Conservation (phyloP, 2,888 invertebrate species). For the Scrobipalpa atriplicella region DNA sequence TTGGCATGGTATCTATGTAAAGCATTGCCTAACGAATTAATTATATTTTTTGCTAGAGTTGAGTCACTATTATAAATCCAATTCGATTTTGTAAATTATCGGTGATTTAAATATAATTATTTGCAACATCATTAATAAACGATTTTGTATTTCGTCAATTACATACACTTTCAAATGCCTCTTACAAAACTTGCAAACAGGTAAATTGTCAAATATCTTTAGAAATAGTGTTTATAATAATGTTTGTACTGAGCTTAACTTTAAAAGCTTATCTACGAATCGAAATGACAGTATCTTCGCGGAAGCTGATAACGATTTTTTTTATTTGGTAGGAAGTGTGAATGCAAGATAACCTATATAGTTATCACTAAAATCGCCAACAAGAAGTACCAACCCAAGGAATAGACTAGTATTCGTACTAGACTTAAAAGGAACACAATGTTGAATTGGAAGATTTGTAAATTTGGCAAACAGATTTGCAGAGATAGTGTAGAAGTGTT, state of each 20-base stretch:
- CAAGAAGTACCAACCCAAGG: no score
- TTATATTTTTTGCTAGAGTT: background rate
- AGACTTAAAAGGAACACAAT: no score
- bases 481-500: no score
- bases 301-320: background rate
- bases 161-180: background rate
- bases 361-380: no score
- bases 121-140: background rate
- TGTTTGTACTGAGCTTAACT: background rate
- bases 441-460: no score
- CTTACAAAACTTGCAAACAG: no score
- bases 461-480: no score
- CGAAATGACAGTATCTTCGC: background rate
- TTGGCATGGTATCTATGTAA: conserved; percentile 19
- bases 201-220: background rate
- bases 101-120: background rate
- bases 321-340: background rate
- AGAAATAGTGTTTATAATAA: background rate
- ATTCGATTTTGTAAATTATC: background rate
- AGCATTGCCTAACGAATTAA: background rate
- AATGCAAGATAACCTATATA: background rate
- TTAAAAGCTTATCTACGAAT: background rate
- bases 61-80: background rate
- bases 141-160: background rate
- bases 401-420: no score